Percentiles rank a stretch among this genome's conserved stretches.
These are phyloP conservation scores for Theristus sp. DNA, from an alignment of 2,888 invertebrate species.

Conservation along the genomic window DNA sequence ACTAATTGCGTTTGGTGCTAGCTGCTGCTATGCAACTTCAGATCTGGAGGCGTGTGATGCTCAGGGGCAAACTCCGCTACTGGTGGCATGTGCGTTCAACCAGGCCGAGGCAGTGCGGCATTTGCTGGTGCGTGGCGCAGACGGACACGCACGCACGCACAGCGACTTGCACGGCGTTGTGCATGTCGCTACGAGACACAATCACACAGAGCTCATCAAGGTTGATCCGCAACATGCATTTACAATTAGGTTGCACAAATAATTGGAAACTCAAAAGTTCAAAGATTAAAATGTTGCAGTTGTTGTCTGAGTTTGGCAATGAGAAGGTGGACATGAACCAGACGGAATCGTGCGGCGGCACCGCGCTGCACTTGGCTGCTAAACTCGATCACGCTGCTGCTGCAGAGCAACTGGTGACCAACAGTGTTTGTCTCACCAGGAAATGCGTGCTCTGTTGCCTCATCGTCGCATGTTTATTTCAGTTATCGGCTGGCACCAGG, in stretches of 20 bases:
- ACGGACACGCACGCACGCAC: slow-evolving; percentile 50
- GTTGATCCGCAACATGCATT: too few species aligned
- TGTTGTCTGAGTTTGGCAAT: neutral
- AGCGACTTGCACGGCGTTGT: slow-evolving; percentile 57
- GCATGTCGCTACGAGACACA: slow-evolving; percentile 57
- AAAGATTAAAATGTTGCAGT: too few species aligned
- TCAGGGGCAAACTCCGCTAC: slow-evolving; percentile 58
- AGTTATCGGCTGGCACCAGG: slow-evolving; percentile 53
- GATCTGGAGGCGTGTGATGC: slow-evolving; percentile 16
- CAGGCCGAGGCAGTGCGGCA: slow-evolving; percentile 52
- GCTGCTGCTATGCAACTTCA: too few species aligned
- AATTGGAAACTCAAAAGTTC: too few species aligned
- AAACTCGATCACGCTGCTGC: neutral
- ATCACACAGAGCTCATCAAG: slow-evolving; percentile 39
- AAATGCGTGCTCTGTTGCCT: too few species aligned
- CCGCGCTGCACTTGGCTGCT: neutral
- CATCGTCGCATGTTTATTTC: too few species aligned
- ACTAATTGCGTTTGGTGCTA: too few species aligned
- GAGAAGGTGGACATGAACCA: neutral
- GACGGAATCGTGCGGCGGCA: neutral
- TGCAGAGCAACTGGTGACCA: neutral
- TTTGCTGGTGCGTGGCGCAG: slow-evolving; percentile 44
- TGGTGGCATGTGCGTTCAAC: slow-evolving; percentile 55
- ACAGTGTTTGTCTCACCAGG: too few species aligned
- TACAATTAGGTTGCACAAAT: too few species aligned